These are phyloP conservation scores for Sebastes elongatus DNA, from an alignment of 2,797 vertebrate species.

Conservation along the genomic window DNA sequence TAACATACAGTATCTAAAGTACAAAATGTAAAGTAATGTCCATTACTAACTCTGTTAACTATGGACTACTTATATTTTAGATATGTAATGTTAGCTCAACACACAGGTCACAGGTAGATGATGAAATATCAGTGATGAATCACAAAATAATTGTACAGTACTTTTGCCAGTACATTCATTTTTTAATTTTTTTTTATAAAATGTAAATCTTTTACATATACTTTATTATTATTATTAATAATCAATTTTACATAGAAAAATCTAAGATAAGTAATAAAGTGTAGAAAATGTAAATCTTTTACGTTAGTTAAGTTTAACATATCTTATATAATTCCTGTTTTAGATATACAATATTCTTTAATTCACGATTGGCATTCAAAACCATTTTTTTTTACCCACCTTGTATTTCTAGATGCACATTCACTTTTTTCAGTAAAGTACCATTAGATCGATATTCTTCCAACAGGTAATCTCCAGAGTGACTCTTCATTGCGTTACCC, in stretches of 20 bases:
- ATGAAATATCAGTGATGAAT: no score
- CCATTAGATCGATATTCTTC: fast-evolving
- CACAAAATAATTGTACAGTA: no score
- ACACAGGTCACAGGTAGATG: no score
- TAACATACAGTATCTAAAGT: no score
- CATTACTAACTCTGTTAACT: neutral
- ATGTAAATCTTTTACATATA: no score
- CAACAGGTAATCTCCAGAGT: conserved; percentile 28
- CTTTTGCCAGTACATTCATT: no score
- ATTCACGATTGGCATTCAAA: neutral
- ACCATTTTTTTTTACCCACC: neutral
- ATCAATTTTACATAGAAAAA: neutral
- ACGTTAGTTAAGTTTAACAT: no score
- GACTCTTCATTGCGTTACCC: neutral
- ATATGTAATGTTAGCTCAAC: no score
- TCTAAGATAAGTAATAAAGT: neutral
- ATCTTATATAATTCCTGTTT: no score
- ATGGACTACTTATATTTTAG: fast-evolving
- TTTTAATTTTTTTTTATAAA: no score
- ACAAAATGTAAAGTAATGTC: no score
- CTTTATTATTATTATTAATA: no score
- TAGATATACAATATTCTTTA: neutral
- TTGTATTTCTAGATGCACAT: neutral
- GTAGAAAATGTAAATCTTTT: neutral
- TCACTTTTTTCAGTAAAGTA: fast-evolving